Base-by-base conservation (phyloP, 2,797 vertebrate genomes). In the Hyperoplus immaculatus region DNA sequence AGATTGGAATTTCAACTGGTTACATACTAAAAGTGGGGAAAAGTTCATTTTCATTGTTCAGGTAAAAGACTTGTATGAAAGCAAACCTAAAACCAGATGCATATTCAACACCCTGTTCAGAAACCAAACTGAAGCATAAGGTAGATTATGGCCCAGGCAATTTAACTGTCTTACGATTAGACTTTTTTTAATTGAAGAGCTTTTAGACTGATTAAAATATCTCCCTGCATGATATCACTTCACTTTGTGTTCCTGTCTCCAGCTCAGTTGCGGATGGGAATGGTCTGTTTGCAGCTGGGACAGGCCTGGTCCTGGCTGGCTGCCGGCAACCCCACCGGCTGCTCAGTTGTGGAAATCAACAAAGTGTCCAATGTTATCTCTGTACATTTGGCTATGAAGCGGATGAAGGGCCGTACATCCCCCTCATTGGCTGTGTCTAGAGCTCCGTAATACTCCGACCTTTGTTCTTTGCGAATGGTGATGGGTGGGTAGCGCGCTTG, bases 351-450 rank as follows among this genome's bases (percentile, higher is more conserved):
- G 65, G 98, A 98, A 1, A 99, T 96, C 63, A 99, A 94, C 89
- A 99, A 70, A 0, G 97, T 97, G 94, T 99, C 98, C 81, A 99
- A 90, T 0, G 98, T 99, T 11, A 96, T 97, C 93, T 99, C 98
- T 0, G 98, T 95, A 46, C 98, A 99, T 89, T 97, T 97, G 56
- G 98, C 98, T 0, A 99, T 98, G 56, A 99, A 99, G 59, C 98
- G 97, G 67, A 99, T 99, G 90, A 99, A 99, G 0, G 98, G 98
- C 49, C 98, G 90, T 6, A 99, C 96, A 0, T 99, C 98, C 0
- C 98, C 98, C 87, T 99, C 98, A 0, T 99, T 99, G 90, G 98
- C 98, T 0, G 94, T 96, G 85, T 99, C 97, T 39, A 99, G 73
- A 10, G 94, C 96, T 0, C 95, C 76, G 14, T 99, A 99, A 55